Evolutionary conservation across 2,797 vertebrate genomes (phyloP), one percentile per base, ranked within the genome.

Genomic region (Pseudochirops cupreus): DNA sequence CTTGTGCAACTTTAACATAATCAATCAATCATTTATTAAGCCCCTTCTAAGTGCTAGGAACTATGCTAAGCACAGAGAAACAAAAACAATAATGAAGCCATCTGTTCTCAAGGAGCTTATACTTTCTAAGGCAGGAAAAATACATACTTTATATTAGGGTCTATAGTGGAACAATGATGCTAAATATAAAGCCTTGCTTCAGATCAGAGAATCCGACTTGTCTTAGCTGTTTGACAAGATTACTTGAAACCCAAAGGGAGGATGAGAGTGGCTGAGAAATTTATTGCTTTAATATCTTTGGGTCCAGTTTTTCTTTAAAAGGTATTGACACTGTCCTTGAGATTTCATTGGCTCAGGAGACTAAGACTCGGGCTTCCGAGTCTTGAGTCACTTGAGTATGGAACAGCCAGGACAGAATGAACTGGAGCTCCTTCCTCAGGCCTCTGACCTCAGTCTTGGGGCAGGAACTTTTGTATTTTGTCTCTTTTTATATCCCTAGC

Each of bases 141-240:
- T 53, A 74, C 90, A 1, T 95, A 82, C 92, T 92, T 93, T 90
- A 93, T 62, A 94, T 82, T 95, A 39, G 24, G 90, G 54, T 31
- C 92, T 92, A 53, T 16, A 74, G 67, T 91, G 46, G 94, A 58
- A 90, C 46, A 57, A 87, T 94, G 58, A 96, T 52, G n/a, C n/a
- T 59, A 56, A 96, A 91, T 62, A 62, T 91, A 95, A 92, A 74
- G 21, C 31, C 94, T 92, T 90, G 54, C 93, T 94, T 92, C 91
- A 53, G 96, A 97, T 92, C 26, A 91, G 52, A 93, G 56, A 90
- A 93, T 50, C 54, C 50, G 58, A 74, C 94, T 46, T 94, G 67
- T 95, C 55, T 94, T 56, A 58, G 57, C 56, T 10, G 31, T 91
- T 90, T 95, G 59, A 54, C 92, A 91, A 92, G 33, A 52, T 39